phyloP scores from a whole-genome alignment of 2,888 invertebrate species.

The Drosophila picticornis region DNA sequence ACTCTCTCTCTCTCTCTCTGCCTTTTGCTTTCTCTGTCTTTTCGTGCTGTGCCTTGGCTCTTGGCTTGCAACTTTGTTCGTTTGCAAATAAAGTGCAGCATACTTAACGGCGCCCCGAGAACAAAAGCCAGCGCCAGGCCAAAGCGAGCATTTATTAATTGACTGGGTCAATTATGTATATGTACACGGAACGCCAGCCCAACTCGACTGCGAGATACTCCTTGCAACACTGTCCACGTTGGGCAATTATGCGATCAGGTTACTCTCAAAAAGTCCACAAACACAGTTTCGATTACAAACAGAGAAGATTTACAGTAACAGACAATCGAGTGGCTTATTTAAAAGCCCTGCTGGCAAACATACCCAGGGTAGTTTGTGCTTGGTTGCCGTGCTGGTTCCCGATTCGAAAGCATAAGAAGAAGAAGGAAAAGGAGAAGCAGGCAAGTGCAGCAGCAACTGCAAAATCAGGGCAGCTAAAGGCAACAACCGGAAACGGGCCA shows the following conservation, averaged over 20 bases:
- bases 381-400: background rate
- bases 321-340: background rate
- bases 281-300: background rate
- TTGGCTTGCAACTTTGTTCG: constrained; percentile 43
- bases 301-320: background rate
- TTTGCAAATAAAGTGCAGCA: constrained; percentile 64
- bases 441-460: constrained; percentile 37
- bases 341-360: background rate
- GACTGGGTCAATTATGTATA: constrained; percentile 59
- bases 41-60: background rate
- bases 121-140: constrained; percentile 55
- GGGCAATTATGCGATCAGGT: background rate
- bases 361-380: background rate
- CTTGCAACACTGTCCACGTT: background rate
- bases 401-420: too few relatives aligned
- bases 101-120: constrained; percentile 54
- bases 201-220: constrained; percentile 5
- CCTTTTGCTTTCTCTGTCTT: background rate
- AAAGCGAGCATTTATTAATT: constrained; percentile 68
- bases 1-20: background rate
- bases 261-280: background rate
- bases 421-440: background rate
- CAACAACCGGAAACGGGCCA: constrained; percentile 45
- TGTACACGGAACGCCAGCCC: background rate
- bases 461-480: constrained; percentile 35